A percentile compares a stretch with the other conserved stretches of the same genome.
phyloP scores from a whole-genome alignment of 1,140 invertebrate species.

The Drosophila albomicans region DNA sequence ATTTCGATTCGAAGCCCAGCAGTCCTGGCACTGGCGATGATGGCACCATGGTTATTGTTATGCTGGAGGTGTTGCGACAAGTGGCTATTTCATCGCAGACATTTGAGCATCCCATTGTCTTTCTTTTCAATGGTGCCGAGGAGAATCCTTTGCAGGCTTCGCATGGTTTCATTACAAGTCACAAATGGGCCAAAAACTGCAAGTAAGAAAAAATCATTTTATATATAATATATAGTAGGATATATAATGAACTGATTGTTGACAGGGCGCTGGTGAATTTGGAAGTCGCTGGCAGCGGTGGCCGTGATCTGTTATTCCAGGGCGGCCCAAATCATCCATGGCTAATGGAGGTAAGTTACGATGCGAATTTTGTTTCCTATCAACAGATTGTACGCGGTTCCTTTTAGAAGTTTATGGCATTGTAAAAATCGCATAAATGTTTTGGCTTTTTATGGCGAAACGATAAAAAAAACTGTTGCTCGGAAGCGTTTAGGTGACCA shows the following conservation, averaged over 20 bases:
- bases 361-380: not conserved
- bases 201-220: slow-evolving; percentile 47
- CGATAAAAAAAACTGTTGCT: slow-evolving; percentile 86
- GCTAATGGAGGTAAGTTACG: slow-evolving; percentile 88
- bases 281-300: slow-evolving; percentile 97
- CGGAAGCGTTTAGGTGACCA: not conserved
- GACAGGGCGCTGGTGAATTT: slow-evolving; percentile 95
- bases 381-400: slow-evolving; percentile 10
- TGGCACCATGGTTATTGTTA: slow-evolving; percentile 95
- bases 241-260: not conserved
- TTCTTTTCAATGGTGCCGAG: slow-evolving; percentile 96
- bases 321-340: slow-evolving; percentile 96
- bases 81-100: slow-evolving; percentile 88
- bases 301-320: slow-evolving; percentile 97
- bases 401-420: slow-evolving; percentile 28
- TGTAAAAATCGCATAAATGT: slow-evolving; percentile 9
- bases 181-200: slow-evolving; percentile 93
- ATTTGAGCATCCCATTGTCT: slow-evolving; percentile 91
- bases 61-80: slow-evolving; percentile 94
- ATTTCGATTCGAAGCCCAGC: slow-evolving; percentile 95
- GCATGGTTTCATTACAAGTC: slow-evolving; percentile 97
- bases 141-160: slow-evolving; percentile 96
- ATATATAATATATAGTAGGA: not conserved
- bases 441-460: slow-evolving; percentile 88
- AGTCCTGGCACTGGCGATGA: slow-evolving; percentile 93